phyloP scores from a whole-genome alignment of 2,888 invertebrate species.

The Malachius bipustulatus region DNA sequence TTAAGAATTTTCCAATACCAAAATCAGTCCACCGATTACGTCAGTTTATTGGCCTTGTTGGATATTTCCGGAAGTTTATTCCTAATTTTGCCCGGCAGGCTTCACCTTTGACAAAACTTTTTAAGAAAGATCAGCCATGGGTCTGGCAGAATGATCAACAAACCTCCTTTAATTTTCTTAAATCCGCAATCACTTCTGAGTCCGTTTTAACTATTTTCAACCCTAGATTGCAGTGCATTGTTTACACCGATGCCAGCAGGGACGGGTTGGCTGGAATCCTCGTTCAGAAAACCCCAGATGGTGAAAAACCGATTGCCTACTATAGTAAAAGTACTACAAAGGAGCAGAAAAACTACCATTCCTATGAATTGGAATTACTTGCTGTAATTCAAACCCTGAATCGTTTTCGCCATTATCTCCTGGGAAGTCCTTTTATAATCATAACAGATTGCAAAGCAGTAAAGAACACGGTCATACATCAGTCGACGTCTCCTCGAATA shows the following conservation, averaged over 20 bases:
- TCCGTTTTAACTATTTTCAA: slow-evolving; percentile 13
- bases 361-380: slow-evolving; percentile 15
- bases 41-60: not conserved
- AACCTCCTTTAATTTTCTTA: slow-evolving; percentile 8
- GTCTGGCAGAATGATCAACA: not conserved
- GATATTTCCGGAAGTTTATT: not conserved
- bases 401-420: too few species aligned
- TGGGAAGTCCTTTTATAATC: not conserved
- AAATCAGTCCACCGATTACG: not conserved
- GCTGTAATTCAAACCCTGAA: slow-evolving; percentile 8
- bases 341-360: slow-evolving; percentile 14
- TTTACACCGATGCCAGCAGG: slow-evolving; percentile 15
- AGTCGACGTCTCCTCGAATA: too few species aligned
- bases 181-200: slow-evolving; percentile 11
- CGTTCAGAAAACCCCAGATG: slow-evolving; percentile 11
- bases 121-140: slow-evolving; percentile 2
- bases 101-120: not conserved
- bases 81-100: not conserved
- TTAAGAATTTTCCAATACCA: not conserved
- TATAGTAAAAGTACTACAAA: slow-evolving; percentile 12
- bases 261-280: slow-evolving; percentile 15
- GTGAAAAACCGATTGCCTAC: too few species aligned
- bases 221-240: too few species aligned
- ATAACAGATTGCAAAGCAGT: slow-evolving; percentile 4
- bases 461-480: too few species aligned